These are phyloP conservation scores for Catharus fuscescens DNA, from an alignment of 2,113 vertebrate genomes.

Conservation along the genomic window DNA sequence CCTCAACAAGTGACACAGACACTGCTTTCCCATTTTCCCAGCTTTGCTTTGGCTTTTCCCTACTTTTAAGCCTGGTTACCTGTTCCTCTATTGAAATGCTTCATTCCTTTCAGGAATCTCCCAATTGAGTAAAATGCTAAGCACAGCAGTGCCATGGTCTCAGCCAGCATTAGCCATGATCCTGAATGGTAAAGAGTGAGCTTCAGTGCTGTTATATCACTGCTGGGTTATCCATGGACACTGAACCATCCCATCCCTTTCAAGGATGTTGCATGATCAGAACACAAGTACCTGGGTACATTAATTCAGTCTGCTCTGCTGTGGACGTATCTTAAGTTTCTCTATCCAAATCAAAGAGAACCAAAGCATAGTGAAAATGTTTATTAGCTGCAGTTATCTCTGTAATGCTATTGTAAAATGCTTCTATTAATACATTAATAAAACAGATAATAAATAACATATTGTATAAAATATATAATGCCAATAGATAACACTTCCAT, in stretches of 20 bases:
- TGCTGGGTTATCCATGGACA: neutral
- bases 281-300: neutral
- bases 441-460: neutral
- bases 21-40: neutral
- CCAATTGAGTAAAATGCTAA: neutral
- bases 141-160: rapidly evolving
- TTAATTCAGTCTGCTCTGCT: neutral
- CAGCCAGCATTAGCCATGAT: neutral
- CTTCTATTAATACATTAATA: neutral
- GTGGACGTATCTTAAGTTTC: neutral
- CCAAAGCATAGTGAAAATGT: neutral
- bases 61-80: neutral
- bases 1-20: neutral
- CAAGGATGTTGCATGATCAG: neutral
- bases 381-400: neutral
- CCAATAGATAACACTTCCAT: neutral
- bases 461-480: neutral
- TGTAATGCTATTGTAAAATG: neutral
- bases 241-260: neutral
- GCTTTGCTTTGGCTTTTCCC: neutral
- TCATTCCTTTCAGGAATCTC: neutral
- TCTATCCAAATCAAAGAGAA: neutral
- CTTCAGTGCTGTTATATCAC: neutral
- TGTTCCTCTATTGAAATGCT: neutral
- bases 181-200: neutral